These are phyloP conservation scores for Natator depressus DNA, from an alignment of 2,113 vertebrate genomes.

Conservation along the genomic window DNA sequence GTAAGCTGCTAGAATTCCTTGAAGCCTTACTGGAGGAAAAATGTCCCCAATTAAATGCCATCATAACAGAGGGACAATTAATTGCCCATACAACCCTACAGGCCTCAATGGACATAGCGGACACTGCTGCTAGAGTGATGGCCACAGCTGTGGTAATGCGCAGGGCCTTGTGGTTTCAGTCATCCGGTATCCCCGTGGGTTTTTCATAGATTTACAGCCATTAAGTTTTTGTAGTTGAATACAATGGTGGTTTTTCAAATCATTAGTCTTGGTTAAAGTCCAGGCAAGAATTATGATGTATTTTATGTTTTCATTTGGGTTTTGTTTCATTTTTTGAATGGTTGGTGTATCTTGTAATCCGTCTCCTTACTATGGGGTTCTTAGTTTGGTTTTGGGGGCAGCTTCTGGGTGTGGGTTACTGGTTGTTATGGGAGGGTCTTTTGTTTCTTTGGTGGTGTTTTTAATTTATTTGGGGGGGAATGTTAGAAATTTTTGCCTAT, in stretches of 20 bases:
- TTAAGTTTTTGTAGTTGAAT: neutral
- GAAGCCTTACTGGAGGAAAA: no score
- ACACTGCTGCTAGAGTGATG: no score
- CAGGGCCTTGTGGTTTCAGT: no score
- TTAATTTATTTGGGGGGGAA: constrained; percentile 47
- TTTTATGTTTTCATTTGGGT: neutral
- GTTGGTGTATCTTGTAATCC: constrained; percentile 31
- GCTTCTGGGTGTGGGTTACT: neutral
- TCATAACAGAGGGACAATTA: no score
- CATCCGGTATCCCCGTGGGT: neutral
- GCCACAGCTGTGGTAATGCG: no score
- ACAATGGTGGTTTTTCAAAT: constrained; percentile 61
- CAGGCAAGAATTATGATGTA: constrained; percentile 30
- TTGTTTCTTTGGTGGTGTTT: constrained; percentile 30
- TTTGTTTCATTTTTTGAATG: neutral
- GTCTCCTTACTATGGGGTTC: constrained; percentile 27
- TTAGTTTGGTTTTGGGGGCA: neutral
- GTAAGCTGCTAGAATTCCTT: no score
- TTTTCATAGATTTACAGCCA: constrained; percentile 33
- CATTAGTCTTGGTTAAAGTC: constrained; percentile 35
- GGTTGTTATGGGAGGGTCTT: neutral
- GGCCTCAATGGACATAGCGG: no score
- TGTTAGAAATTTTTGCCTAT: no score
- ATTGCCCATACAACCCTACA: no score
- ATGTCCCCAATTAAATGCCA: no score